Percentiles rank a stretch among this genome's conserved stretches.
These are phyloP conservation scores for Meandrusa payeni DNA, from an alignment of 2,888 invertebrate genomes.

Conservation along the genomic window DNA sequence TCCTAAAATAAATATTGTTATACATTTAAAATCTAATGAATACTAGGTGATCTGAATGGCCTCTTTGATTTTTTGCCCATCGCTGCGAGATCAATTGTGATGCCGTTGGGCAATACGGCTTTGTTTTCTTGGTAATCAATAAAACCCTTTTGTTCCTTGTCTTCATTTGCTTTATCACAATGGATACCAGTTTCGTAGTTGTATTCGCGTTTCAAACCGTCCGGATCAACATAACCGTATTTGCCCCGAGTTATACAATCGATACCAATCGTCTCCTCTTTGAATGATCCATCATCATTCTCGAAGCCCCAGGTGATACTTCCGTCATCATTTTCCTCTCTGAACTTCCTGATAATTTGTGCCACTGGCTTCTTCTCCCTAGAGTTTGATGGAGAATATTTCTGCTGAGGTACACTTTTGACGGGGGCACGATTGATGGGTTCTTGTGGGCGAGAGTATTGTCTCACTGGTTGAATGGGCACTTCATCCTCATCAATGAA, in stretches of 20 bases:
- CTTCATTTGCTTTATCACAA: slow-evolving; percentile 81
- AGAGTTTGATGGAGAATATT: slow-evolving; percentile 58
- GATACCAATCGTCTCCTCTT: slow-evolving; percentile 90
- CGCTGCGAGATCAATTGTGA: slow-evolving; percentile 84
- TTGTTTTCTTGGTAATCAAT: slow-evolving; percentile 88
- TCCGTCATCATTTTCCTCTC: slow-evolving; percentile 89
- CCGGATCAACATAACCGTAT: slow-evolving; percentile 92
- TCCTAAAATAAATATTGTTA: slow-evolving; percentile 71
- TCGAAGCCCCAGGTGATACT: slow-evolving; percentile 94
- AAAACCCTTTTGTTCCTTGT: slow-evolving; percentile 82
- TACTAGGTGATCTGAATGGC: slow-evolving; percentile 79
- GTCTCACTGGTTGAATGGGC: slow-evolving; percentile 67
- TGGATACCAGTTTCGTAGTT: slow-evolving; percentile 90
- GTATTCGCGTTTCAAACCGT: slow-evolving; percentile 90
- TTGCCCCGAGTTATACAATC: slow-evolving; percentile 89
- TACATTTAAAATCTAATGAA: slow-evolving; percentile 59
- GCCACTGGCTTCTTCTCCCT: slow-evolving; percentile 85
- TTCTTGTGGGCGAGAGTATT: slow-evolving; percentile 68
- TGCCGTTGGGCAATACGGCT: slow-evolving; percentile 86
- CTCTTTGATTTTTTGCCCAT: slow-evolving; percentile 87
- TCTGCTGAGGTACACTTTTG: slow-evolving; percentile 61
- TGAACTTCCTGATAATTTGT: slow-evolving; percentile 85
- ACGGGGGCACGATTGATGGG: slow-evolving; percentile 57
- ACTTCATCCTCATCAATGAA: slow-evolving; percentile 69
- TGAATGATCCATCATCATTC: slow-evolving; percentile 93